A percentile compares a stretch with the other conserved stretches of the same genome.
These are phyloP conservation scores for Rhamphomyia laevipes DNA, from an alignment of 2,888 invertebrate species.

Conservation along the genomic window DNA sequence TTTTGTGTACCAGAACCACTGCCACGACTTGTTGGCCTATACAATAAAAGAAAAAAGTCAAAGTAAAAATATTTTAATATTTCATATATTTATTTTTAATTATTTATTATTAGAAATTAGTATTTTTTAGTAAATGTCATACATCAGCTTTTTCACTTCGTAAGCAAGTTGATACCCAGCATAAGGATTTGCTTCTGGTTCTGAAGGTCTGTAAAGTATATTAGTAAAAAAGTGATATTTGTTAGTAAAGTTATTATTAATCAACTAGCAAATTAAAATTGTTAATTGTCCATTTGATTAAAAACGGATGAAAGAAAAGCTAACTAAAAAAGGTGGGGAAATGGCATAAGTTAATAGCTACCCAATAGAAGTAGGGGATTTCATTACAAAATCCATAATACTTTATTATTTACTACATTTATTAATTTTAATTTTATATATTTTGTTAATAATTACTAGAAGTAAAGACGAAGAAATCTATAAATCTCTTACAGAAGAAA, in stretches of 20 bases:
- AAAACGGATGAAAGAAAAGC: too few species aligned
- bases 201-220: constrained; percentile 61
- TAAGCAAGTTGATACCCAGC: constrained; percentile 98
- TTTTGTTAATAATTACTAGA: too few species aligned
- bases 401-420: too few species aligned
- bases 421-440: too few species aligned
- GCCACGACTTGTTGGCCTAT: constrained; percentile 88
- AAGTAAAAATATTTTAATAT: not conserved
- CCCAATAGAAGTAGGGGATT: too few species aligned
- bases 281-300: too few species aligned
- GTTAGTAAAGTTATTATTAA: not conserved
- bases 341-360: too few species aligned
- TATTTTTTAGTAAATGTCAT: constrained; percentile 49
- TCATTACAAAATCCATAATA: too few species aligned
- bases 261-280: not conserved
- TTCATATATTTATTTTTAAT: not conserved
- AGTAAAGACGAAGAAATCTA: too few species aligned
- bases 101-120: not conserved
- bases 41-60: constrained; percentile 20
- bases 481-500: too few species aligned
- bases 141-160: constrained; percentile 99
- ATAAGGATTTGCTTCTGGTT: constrained; percentile 85
- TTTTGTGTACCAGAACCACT: constrained; percentile 69
- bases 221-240: not conserved
- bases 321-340: too few species aligned